These are phyloP conservation scores for Acromyrmex charruanus DNA, from an alignment of 1,140 invertebrate species.

Conservation along the genomic window DNA sequence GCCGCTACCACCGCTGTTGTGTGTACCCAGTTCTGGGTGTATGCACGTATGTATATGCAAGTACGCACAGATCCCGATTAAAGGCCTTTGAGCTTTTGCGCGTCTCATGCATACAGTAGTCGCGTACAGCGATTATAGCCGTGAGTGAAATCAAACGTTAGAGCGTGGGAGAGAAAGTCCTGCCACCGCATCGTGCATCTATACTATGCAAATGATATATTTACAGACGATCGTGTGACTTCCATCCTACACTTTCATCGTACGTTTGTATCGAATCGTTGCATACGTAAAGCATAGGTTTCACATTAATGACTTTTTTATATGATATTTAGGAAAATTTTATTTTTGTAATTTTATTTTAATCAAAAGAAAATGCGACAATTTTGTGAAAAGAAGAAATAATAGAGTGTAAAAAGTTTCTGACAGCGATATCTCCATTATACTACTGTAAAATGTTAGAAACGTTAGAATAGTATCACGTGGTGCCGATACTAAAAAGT, in stretches of 20 bases:
- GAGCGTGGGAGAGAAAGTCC: constrained; percentile 36
- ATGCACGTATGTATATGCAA: constrained; percentile 29
- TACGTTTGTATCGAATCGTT: background rate
- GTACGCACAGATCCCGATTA: constrained; percentile 47
- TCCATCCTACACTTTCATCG: background rate
- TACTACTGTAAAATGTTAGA: background rate
- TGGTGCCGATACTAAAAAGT: background rate
- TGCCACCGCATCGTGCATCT: background rate
- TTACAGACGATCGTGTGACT: background rate
- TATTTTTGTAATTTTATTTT: background rate
- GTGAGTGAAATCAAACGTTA: constrained; percentile 29
- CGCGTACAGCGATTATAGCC: constrained; percentile 22
- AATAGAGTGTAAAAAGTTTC: background rate
- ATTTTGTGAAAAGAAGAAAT: background rate
- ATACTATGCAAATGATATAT: background rate
- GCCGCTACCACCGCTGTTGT: constrained; percentile 4
- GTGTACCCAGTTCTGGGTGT: constrained; percentile 37
- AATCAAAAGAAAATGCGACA: background rate
- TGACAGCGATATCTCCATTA: background rate
- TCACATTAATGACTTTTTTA: background rate
- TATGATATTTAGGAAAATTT: background rate
- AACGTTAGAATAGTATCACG: background rate
- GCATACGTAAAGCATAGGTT: background rate
- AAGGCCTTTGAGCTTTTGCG: constrained; percentile 45
- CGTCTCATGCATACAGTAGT: constrained; percentile 16